Evolutionary conservation across 2,888 invertebrate genomes (phyloP), one percentile per base, ranked within the genome.

Genomic region (Pedicia rivosa): DNA sequence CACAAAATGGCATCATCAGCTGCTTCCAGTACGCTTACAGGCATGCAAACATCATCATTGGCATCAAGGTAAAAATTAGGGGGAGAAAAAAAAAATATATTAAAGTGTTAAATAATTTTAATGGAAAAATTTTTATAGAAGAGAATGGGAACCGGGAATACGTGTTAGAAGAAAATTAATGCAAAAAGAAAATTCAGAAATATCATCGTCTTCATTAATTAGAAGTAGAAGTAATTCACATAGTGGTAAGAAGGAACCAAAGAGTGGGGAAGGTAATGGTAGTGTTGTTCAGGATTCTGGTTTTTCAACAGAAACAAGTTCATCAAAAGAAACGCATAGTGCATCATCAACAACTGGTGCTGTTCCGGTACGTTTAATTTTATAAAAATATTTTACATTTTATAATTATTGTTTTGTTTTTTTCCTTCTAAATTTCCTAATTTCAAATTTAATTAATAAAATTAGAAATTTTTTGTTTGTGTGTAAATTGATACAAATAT

Each of bases 261-360:
- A 69, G 54, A 70, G 70, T 49, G 72, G 68, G 43, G 62, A 62
- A 47, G 67, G 65, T 41, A 66, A 64, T 46, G 65, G 64, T 28
- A 70, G 71, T 38, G 71, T 72, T 42, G 71, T 79, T 16, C 78
- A 78, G 54, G 88, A 88, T 63, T 86, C 86, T 34, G 88, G 87
- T 38, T 88, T 88, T 65, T 86, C 86, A 59, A 86, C 87, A 42
- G 87, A 87, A 63, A 83, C 84, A 36, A 83, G 81, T 37, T 78
- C 78, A 52, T 82, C 78, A 51, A 79, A 79, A 58, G 79, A 79
- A 56, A 78, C 81, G 44, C 80, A 81, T 52, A 74, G 73, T 54
- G 68, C 75, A 32, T 76, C 78, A 15, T 76, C 78, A 39, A 70
- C 72, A 44, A 70, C 71, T 40, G 62, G 64, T 46, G 60, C 65